A percentile compares a stretch with the other conserved stretches of the same genome.
phyloP scores from a whole-genome alignment of 2,888 invertebrate genomes.

The Aleiodes leptofemur region DNA sequence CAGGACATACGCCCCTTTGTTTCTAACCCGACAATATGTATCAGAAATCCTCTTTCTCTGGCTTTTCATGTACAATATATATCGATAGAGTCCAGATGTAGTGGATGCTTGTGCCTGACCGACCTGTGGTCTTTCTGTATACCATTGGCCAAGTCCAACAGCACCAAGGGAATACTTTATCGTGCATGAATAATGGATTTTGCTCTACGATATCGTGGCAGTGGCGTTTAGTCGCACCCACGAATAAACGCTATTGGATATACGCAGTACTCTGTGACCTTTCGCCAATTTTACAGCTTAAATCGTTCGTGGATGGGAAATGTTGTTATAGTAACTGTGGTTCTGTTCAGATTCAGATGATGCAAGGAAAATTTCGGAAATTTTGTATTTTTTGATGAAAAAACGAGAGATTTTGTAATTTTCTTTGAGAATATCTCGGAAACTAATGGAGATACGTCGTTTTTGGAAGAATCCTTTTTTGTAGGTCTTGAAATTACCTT shows the following conservation, averaged over 20 bases:
- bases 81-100: slow-evolving; percentile 32
- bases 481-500: no score
- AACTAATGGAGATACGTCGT: no score
- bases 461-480: no score
- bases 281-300: slow-evolving; percentile 45
- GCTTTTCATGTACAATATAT: slow-evolving; percentile 31
- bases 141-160: slow-evolving; percentile 33
- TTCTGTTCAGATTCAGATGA: neutral
- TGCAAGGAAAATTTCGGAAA: no score
- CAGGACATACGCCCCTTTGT: no score
- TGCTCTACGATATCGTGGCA: slow-evolving; percentile 52
- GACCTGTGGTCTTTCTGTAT: slow-evolving; percentile 7
- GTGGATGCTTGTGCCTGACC: slow-evolving; percentile 43
- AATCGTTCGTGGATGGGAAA: slow-evolving; percentile 11
- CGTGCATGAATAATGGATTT: slow-evolving; percentile 59
- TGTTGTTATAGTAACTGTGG: neutral
- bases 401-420: no score
- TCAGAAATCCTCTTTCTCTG: slow-evolving; percentile 6
- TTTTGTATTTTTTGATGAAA: no score
- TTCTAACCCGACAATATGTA: neutral
- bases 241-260: slow-evolving; percentile 49
- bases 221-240: slow-evolving; percentile 53
- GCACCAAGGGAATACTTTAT: slow-evolving; percentile 57
- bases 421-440: no score
- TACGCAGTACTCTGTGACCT: slow-evolving; percentile 33